These are phyloP conservation scores for Erinaceus europaeus DNA, from an alignment of 2,113 vertebrate genomes.

Conservation along the genomic window DNA sequence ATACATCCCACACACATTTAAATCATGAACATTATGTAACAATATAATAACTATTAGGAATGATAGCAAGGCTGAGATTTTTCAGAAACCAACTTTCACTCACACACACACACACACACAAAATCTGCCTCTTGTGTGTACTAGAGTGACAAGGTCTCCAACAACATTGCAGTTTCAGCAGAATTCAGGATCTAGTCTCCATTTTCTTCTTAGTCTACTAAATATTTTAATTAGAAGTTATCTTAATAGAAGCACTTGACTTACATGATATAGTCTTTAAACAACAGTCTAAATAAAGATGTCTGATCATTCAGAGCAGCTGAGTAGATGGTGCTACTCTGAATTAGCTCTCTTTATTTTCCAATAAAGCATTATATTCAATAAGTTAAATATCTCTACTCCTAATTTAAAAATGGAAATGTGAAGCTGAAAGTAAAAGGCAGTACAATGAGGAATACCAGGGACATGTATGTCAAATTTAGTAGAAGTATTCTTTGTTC, in stretches of 20 bases:
- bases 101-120: neutral
- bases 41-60: neutral
- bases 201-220: neutral
- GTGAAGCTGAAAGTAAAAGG: conserved; percentile 59
- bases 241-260: conserved; percentile 34
- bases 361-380: conserved; percentile 54
- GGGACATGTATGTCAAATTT: conserved; percentile 7
- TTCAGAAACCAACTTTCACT: neutral
- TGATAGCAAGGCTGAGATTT: neutral
- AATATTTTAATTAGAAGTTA: conserved; percentile 44
- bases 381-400: conserved; percentile 58
- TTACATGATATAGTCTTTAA: conserved; percentile 37
- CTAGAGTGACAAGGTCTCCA: neutral
- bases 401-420: conserved; percentile 72
- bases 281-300: conserved; percentile 31
- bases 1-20: neutral
- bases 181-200: neutral
- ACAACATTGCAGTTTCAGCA: neutral
- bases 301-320: conserved; percentile 35
- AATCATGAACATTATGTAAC: neutral
- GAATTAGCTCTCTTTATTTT: conserved; percentile 52
- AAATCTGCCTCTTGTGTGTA: neutral
- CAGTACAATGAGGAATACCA: conserved; percentile 46
- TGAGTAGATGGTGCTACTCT: conserved; percentile 13
- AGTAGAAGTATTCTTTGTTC: conserved; percentile 50